Percentiles rank a stretch among this genome's conserved stretches.
Conservation (phyloP, 2,113 vertebrate species). For the Cryptoleucopteryx plumbea region DNA sequence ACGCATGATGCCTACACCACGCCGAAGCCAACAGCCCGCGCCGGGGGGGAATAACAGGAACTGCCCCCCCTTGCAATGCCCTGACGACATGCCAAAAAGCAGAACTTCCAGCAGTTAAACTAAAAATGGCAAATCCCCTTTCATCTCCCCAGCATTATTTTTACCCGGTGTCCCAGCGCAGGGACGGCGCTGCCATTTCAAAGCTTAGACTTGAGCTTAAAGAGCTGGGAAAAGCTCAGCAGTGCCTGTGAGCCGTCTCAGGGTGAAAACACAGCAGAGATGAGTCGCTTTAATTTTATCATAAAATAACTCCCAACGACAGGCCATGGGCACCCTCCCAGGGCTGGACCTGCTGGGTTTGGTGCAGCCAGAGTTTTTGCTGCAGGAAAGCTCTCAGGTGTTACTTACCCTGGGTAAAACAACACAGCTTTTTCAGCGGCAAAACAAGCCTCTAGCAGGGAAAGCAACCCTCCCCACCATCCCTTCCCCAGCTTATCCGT, state of each 20-base stretch:
- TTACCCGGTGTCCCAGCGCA: not conserved
- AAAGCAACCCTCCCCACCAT: not conserved
- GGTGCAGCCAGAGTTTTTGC: not conserved
- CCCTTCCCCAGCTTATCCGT: accelerated
- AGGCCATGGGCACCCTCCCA: not conserved
- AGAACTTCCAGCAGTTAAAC: conserved; percentile 4
- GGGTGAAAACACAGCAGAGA: not conserved
- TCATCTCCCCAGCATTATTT: not conserved
- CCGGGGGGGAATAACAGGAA: not conserved
- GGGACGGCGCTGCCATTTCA: conserved; percentile 5
- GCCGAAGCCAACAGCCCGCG: not conserved
- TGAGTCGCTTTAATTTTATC: not conserved
- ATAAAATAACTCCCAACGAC: not conserved
- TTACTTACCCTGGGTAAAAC: not conserved
- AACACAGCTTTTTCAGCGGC: not conserved
- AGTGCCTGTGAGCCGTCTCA: not conserved
- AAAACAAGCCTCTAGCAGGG: not conserved
- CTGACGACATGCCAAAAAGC: not conserved
- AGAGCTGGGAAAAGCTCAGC: not conserved
- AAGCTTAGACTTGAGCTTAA: conserved; percentile 5
- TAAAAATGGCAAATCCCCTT: conserved; percentile 12
- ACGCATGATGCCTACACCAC: not conserved
- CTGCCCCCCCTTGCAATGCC: not conserved
- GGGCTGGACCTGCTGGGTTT: not conserved
- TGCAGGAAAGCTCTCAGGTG: not conserved